Base-by-base conservation (phyloP, 2,797 vertebrate species). In the Leptatherina wallacei region DNA sequence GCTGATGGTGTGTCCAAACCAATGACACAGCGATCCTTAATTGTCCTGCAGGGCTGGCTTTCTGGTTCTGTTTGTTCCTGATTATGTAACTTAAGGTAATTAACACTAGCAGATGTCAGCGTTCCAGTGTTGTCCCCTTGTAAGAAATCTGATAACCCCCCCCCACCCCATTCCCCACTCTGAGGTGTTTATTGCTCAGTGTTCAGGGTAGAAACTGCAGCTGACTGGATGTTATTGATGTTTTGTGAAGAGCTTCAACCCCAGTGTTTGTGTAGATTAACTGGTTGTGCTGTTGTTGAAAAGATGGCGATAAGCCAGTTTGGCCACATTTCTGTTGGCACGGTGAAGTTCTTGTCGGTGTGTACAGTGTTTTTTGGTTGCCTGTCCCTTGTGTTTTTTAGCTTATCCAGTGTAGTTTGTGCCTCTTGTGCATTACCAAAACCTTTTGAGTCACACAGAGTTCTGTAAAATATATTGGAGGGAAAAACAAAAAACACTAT, bases 211-310 rank as follows among this genome's bases (percentile, higher is more conserved):
- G 61, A 77, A 58, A n/a, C 71, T 65, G 56, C 24, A 55, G 52
- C 67, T 74, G 73, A 71, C 70, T 82, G 73, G 51, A 36, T 67
- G 73, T 65, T 62, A 54, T 47, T 69, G 72, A 68, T 81, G 75
- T 55, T 76, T 77, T 57, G 63, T 78, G 63, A 61, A n/a, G 8
- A 69, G 63, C 27, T 67, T 68, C 30, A 44, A 22, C 67, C n/a
- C 13, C 4, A 30, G 69, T 55, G 65, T 81, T 65, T 13, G 52
- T 73, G 73, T 77, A 38, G 32, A 32, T 58, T 51, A n/a, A 18
- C 51, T 65, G 59, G 24, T 54, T 33, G 62, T 68, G 71, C 8
- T 58, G 57, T 14, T 4, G 54, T 60, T 54, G 11, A 11, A 10
- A 51, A 61, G 47, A 20, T 35, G 14, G 36, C 14, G 38, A 58